These are phyloP conservation scores for Montipora cactus DNA, from an alignment of 64 coral and sea anemone genomes.

Conservation along the genomic window DNA sequence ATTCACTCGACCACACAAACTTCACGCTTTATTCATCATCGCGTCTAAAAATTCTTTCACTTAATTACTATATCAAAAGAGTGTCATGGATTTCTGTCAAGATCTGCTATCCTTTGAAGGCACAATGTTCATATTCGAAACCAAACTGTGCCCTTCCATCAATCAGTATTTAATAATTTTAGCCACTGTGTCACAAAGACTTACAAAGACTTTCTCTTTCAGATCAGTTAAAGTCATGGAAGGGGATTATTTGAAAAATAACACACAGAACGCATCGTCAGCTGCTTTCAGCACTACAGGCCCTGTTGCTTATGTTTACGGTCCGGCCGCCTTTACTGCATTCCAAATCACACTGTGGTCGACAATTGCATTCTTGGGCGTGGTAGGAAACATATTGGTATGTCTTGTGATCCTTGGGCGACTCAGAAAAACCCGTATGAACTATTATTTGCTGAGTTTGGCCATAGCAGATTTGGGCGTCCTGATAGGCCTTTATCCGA, in stretches of 20 bases:
- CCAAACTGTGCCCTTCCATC: too few relatives aligned
- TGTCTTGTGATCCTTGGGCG: conserved; percentile 38
- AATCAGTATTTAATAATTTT: too few relatives aligned
- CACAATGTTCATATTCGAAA: too few relatives aligned
- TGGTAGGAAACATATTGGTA: conserved; percentile 55
- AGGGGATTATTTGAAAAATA: not conserved
- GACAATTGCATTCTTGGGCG: conserved; percentile 34
- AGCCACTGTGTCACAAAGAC: too few relatives aligned
- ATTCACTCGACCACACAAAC: too few relatives aligned
- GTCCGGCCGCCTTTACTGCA: not conserved
- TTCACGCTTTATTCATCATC: too few relatives aligned
- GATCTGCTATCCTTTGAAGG: too few relatives aligned
- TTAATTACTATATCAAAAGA: too few relatives aligned
- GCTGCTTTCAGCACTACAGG: not conserved
- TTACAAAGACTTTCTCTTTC: not conserved
- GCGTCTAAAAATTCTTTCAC: too few relatives aligned
- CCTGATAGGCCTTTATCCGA: conserved; percentile 12
- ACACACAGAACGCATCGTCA: not conserved
- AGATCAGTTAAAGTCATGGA: not conserved
- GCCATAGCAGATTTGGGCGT: conserved; percentile 70
- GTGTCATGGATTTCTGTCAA: too few relatives aligned
- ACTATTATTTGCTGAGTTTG: conserved; percentile 54
- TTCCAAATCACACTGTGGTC: conserved; percentile 36
- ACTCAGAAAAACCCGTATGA: conserved; percentile 57
- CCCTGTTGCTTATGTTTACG: not conserved